A percentile compares a stretch with the other conserved stretches of the same genome.
Conservation (phyloP, 2,113 vertebrate genomes). For the Dunckerocampus dactyliophorus region DNA sequence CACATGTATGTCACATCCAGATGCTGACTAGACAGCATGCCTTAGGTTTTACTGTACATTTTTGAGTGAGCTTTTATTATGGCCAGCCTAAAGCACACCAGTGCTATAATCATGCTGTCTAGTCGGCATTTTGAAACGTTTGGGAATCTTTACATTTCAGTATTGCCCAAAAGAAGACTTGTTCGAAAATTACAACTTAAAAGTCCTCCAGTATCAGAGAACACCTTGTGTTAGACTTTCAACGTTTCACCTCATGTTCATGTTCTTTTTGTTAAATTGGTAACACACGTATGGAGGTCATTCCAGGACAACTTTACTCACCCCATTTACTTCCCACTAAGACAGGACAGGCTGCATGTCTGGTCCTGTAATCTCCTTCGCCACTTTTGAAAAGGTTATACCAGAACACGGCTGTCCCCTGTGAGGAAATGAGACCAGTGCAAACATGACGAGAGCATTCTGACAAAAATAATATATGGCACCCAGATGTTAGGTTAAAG, state of each 20-base stretch:
- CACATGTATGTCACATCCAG: too few species aligned
- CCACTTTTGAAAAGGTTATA: slow-evolving; percentile 93
- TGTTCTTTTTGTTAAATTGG: neutral
- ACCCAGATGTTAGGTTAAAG: neutral
- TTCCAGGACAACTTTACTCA: slow-evolving; percentile 52
- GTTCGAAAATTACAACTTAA: too few species aligned
- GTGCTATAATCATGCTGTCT: too few species aligned
- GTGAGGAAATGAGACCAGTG: slow-evolving; percentile 29
- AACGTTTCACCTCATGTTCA: neutral
- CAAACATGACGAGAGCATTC: neutral
- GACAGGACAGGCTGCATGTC: slow-evolving; percentile 94
- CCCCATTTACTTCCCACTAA: slow-evolving; percentile 98
- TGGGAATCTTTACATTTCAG: too few species aligned
- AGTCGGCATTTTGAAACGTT: too few species aligned
- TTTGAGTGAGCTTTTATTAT: too few species aligned
- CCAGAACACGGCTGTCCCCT: slow-evolving; percentile 98
- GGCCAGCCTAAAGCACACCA: too few species aligned
- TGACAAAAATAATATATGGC: neutral
- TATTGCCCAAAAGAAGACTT: too few species aligned
- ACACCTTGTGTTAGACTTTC: too few species aligned
- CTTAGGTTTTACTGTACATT: too few species aligned
- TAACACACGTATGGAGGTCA: neutral
- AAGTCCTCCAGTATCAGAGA: too few species aligned
- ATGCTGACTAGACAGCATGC: too few species aligned
- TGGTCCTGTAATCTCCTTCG: slow-evolving; percentile 92